These are phyloP conservation scores for Drosophila pandora DNA, from an alignment of 1,140 invertebrate species.

Conservation along the genomic window DNA sequence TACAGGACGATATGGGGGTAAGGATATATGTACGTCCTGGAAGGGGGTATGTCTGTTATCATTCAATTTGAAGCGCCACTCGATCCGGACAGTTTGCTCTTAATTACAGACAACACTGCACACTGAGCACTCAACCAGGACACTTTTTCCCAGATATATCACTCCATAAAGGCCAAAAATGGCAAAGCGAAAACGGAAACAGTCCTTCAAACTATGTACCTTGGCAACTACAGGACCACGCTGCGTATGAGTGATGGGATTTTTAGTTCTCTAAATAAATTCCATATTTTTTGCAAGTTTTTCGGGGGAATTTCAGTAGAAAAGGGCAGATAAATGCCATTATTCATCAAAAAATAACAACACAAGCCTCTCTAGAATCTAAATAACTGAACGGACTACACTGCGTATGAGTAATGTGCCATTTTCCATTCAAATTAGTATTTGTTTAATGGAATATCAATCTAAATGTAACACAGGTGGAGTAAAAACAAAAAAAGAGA, in stretches of 20 bases:
- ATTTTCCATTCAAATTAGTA: no score
- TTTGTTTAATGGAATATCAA: neutral
- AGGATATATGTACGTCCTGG: no score
- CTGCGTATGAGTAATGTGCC: neutral
- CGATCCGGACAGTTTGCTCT: slow-evolving; percentile 51
- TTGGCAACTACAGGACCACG: neutral
- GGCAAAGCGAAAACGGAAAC: neutral
- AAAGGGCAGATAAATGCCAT: no score
- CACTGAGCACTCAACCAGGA: no score
- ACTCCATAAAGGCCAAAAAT: slow-evolving; percentile 11
- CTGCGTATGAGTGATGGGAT: neutral
- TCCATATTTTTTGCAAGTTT: no score
- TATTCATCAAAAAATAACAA: neutral
- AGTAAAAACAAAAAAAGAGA: neutral
- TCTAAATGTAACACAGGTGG: neutral
- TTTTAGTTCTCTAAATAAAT: no score
- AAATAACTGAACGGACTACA: neutral
- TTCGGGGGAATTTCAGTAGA: no score
- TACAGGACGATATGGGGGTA: no score
- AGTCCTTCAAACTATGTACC: neutral
- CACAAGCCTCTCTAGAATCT: neutral
- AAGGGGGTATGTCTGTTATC: slow-evolving; percentile 32
- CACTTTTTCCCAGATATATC: neutral
- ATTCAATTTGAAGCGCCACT: slow-evolving; percentile 56
- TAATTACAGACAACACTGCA: slow-evolving; percentile 42